Base-by-base conservation (phyloP, 2,888 invertebrate genomes). In the Lissonota sp. region DNA sequence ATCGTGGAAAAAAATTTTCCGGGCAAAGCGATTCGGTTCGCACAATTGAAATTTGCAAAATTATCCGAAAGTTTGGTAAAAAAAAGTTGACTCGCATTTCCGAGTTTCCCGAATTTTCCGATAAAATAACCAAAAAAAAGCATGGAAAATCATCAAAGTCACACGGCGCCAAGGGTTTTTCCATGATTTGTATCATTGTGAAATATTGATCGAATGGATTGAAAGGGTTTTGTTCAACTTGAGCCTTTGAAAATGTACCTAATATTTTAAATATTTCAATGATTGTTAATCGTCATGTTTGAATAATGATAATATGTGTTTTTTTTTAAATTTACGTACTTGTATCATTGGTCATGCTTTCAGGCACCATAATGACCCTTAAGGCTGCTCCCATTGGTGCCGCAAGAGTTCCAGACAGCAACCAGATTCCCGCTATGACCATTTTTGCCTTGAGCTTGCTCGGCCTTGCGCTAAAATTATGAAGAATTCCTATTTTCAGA, bases 351-450 rank as follows among this genome's bases (percentile, higher is more conserved):
- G 92, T 91, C 84, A 93, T 93, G 76, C 89, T 87, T 86, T 94
- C 94, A 39, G 93, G 92, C 4, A 93, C 93, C 91, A 94, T 93
- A 6, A 93, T 92, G 8, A 95, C 95, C 79, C 94, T 93, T 89
- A 94, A 93, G 0, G 95, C 95, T 88, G 94, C 93, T 0, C 95
- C 95, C 93, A 95, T 96, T 0, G 97, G 97, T 0, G 95, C 93
- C 0, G 96, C 96, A 71, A 96, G 93, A 0, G 94, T 92, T 4
- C 95, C 92, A 0, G 96, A 95, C 80, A 96, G 89, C 6, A 95
- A 87, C 97, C 97, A 97, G 90, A 97, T 97, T 53, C 95, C 93
- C 6, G 95, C 94, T 87, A 97, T 96, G 80, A 96, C 94, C 73
- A 96, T 93, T 93, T 96, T 96, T 4, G 97, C 96, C 74, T 95